Evolutionary conservation across 2,888 invertebrate species (phyloP), one percentile per base, ranked within the genome.

Genomic region (Athrips mouffetella): DNA sequence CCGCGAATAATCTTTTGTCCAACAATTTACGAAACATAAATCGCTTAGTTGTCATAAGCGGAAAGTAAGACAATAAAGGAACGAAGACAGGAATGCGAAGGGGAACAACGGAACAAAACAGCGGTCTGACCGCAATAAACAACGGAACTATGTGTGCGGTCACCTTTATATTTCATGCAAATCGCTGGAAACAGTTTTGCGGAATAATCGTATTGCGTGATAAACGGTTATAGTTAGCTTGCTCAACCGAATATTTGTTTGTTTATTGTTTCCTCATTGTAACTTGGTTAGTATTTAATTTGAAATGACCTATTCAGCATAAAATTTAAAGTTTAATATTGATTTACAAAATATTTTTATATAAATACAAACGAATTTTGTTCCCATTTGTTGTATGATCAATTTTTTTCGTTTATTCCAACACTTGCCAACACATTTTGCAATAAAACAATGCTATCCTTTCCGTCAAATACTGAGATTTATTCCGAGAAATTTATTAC

Each of bases 81-180:
- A 72, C 69, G 74, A 76, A 80, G 78, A 77, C 77, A 75, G 85
- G 85, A 84, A 87, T 85, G 84, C 74, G 64, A 72, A 73, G 73
- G 77, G 78, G 76, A 33, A 37, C 55, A 65, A 42, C 42, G 29
- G 25, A 23, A 41, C 39, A 74, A 71, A 75, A 76, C 71, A 65
- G 69, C 65, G 70, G 62, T n/a, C 72, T 82, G 85, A 85, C 87
- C 87, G 87, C 80, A 66, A 83, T 86, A 87, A 87, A 87, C 86
- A 85, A 84, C 67, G 65, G 61, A 83, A 84, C 84, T 86, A 83
- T 87, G 81, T 71, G 66, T 74, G 83, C 77, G 82, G 82, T 75
- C 79, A 83, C 86, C 87, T 86, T 88, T 87, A 86, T 87, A 87
- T 87, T 82, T 87, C 84, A 87, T 87, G 87, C 82, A 86, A 87